Evolutionary conservation across 2,113 vertebrate species (phyloP), one percentile per base, ranked within the genome.

Genomic region (Spermophilus dauricus): DNA sequence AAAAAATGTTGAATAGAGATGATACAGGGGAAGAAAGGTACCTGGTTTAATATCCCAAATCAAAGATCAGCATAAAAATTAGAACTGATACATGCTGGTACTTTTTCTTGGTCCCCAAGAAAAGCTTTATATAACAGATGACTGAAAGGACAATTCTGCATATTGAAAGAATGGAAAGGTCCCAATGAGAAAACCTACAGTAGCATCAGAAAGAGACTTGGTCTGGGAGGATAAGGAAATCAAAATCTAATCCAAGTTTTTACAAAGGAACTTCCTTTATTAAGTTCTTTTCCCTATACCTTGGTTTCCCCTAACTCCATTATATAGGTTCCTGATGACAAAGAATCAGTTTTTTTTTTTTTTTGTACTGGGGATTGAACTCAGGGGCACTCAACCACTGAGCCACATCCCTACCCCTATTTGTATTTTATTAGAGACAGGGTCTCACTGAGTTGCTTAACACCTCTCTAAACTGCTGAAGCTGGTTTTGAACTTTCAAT

Each of bases 191-290:
- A 22, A 83, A 88, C 4, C 69, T 83, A 89, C 7, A 58, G 63
- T 75, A 90, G 80, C 17, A 89, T n/a, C 45, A 89, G 8, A 92
- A 8, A 88, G 32, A 88, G 22, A 63, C 34, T 42, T 86, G 56
- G 20, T 95, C 72, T 75, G 32, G 61, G 24, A 91, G 30, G 72
- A 76, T 70, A 37, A 93, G 11, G 72, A 95, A 73, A 85, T 75
- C 24, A 87, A 92, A 93, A 86, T 89, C 22, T 65, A 93, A 61
- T 58, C n/a, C 48, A n/a, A 24, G 20, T 88, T 96, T 89, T 97
- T 48, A 90, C 56, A 75, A 45, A 45, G 42, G 42, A 45, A 45
- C 28, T 53, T 91, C 67, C 42, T 67, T 81, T 2, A 86, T 58
- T 48, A 89, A 94, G 37, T 37, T 18, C 16, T 92, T 85, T 96